These are phyloP conservation scores for Gephyroberyx darwinii DNA, from an alignment of 2,797 vertebrate species.

Conservation along the genomic window DNA sequence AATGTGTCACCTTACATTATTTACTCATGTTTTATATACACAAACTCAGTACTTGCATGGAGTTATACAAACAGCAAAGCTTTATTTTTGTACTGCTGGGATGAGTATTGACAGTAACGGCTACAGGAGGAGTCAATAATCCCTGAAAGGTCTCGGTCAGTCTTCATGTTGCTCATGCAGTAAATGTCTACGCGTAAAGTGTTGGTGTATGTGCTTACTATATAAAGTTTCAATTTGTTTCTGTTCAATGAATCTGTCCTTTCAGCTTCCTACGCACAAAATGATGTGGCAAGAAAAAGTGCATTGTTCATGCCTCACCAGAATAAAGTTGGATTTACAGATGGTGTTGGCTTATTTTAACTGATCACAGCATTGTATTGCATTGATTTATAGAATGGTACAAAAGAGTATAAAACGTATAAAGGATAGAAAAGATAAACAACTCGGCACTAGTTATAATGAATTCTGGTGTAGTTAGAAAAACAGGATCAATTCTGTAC, in stretches of 20 bases:
- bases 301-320: constrained; percentile 23
- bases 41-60: constrained; percentile 23
- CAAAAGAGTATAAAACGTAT: too few relatives aligned
- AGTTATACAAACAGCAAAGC: constrained; percentile 3
- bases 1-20: neutral
- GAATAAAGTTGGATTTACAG: constrained; percentile 38
- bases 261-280: constrained; percentile 33
- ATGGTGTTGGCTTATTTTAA: neutral
- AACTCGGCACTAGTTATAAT: too few relatives aligned
- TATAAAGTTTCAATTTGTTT: neutral
- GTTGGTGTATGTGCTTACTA: constrained; percentile 1
- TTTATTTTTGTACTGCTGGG: constrained; percentile 13
- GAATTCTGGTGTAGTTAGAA: too few relatives aligned
- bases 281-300: constrained; percentile 16
- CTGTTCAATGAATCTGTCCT: constrained; percentile 15
- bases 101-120: neutral
- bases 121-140: neutral
- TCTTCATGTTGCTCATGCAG: neutral
- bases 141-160: neutral
- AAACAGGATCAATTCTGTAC: too few relatives aligned
- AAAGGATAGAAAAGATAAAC: too few relatives aligned
- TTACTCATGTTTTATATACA: neutral
- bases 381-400: too few relatives aligned
- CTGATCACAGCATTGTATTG: too few relatives aligned
- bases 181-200: neutral